These are phyloP conservation scores for Catamblyrhynchus diadema DNA, from an alignment of 2,797 vertebrate species.

Conservation along the genomic window DNA sequence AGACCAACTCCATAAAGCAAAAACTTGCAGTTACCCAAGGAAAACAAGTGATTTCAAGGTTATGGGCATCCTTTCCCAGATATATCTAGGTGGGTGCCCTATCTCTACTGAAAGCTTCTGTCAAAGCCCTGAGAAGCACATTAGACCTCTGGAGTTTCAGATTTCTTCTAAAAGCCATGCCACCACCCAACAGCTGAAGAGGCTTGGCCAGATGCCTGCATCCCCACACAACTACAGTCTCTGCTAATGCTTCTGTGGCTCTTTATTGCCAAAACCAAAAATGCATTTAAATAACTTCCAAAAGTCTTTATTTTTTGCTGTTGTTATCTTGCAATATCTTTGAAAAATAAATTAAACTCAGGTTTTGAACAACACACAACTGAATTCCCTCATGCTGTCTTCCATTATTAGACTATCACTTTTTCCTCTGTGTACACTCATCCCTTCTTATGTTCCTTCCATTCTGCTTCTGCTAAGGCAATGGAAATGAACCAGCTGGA, in stretches of 20 bases:
- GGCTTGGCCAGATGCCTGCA: not conserved
- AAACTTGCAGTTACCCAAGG: not conserved
- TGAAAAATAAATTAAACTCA: not conserved
- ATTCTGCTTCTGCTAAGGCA: not conserved
- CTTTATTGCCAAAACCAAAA: not conserved
- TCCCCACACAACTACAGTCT: not conserved
- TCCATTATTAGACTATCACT: not conserved
- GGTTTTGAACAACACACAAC: not conserved
- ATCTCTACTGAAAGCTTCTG: not conserved
- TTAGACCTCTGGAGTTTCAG: not conserved
- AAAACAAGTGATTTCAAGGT: not conserved
- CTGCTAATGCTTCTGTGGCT: not conserved
- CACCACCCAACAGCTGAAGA: not conserved
- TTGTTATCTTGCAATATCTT: not conserved
- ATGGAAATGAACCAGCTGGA: not conserved
- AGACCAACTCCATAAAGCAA: not conserved
- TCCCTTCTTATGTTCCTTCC: not conserved
- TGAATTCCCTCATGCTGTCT: not conserved
- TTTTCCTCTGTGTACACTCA: not conserved
- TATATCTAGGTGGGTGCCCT: not conserved
- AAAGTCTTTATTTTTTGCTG: not conserved
- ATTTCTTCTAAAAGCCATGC: not conserved
- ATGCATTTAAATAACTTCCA: not conserved
- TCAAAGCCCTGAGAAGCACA: not conserved
- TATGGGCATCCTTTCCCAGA: not conserved